Conservation (phyloP, 2,888 invertebrate species). For the Cosmopolites sordidus region DNA sequence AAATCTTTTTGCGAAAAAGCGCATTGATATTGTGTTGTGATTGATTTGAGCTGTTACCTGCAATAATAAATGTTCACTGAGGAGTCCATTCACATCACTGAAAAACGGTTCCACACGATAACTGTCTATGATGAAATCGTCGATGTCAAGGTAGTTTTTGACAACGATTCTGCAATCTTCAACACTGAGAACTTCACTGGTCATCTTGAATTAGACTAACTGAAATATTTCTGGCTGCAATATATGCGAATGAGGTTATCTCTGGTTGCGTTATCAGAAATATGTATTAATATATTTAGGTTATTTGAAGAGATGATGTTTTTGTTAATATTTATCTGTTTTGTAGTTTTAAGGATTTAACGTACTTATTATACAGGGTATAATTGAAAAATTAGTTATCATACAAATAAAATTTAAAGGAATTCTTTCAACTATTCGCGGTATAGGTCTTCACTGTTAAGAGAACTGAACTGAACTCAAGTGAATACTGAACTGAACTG, state of each 20-base stretch:
- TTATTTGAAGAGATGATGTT: too few species aligned
- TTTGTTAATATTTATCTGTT: too few species aligned
- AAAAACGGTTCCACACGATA: conserved; percentile 15
- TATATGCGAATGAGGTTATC: neutral
- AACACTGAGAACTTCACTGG: conserved; percentile 9
- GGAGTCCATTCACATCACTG: conserved; percentile 23
- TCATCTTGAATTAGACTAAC: conserved; percentile 2
- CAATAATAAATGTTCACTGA: conserved; percentile 23
- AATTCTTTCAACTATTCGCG: too few species aligned
- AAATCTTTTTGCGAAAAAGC: conserved; percentile 22
- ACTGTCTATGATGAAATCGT: conserved; percentile 6
- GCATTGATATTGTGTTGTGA: too few species aligned
- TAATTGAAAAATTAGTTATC: too few species aligned
- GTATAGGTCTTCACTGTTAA: too few species aligned
- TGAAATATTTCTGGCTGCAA: neutral
- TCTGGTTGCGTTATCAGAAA: neutral
- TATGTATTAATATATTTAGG: too few species aligned
- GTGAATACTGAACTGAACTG: too few species aligned
- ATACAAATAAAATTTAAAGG: too few species aligned
- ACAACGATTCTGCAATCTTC: conserved; percentile 13
- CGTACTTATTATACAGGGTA: too few species aligned
- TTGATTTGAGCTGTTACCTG: conserved; percentile 7
- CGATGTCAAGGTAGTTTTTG: conserved; percentile 11
- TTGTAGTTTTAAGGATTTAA: too few species aligned
- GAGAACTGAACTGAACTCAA: too few species aligned